Evolutionary conservation across 2,888 invertebrate genomes (phyloP).

Genomic region (Athrips mouffetella): DNA sequence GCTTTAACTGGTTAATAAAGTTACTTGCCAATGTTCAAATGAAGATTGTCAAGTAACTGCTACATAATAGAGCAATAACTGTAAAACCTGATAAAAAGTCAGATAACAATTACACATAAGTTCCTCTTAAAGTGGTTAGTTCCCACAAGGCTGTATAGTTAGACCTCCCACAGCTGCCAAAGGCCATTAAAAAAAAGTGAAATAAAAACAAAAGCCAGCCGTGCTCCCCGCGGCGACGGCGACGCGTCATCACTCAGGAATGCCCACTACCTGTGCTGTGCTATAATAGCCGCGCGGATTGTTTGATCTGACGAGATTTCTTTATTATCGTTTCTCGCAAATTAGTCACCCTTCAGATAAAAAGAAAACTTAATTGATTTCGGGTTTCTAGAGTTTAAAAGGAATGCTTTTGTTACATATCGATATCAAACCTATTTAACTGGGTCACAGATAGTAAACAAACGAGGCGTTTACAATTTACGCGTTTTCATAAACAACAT

Average conservation of each 20-base stretch:
- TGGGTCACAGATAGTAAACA: too few species aligned
- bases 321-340: background rate
- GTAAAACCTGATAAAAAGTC: slow-evolving; percentile 14
- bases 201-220: slow-evolving; percentile 18
- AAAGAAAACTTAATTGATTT: background rate
- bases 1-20: too few species aligned
- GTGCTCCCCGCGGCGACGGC: slow-evolving; percentile 34
- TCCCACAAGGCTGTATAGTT: slow-evolving; percentile 9
- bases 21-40: background rate
- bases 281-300: slow-evolving; percentile 22
- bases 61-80: slow-evolving; percentile 8
- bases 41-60: background rate
- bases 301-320: slow-evolving; percentile 18
- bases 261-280: slow-evolving; percentile 45
- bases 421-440: too few species aligned
- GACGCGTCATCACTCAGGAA: slow-evolving; percentile 52
- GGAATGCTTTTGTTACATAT: background rate
- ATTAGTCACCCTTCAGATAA: background rate
- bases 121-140: too few species aligned
- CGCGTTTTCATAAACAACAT: too few species aligned
- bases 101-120: slow-evolving; percentile 5
- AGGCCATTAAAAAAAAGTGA: slow-evolving; percentile 26
- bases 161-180: slow-evolving; percentile 26
- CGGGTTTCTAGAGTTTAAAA: background rate
- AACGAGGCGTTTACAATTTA: too few species aligned